A percentile compares a stretch with the other conserved stretches of the same genome.
Evolutionary conservation across 2,797 vertebrate species (phyloP).

Genomic region (Sandelia bainsii): DNA sequence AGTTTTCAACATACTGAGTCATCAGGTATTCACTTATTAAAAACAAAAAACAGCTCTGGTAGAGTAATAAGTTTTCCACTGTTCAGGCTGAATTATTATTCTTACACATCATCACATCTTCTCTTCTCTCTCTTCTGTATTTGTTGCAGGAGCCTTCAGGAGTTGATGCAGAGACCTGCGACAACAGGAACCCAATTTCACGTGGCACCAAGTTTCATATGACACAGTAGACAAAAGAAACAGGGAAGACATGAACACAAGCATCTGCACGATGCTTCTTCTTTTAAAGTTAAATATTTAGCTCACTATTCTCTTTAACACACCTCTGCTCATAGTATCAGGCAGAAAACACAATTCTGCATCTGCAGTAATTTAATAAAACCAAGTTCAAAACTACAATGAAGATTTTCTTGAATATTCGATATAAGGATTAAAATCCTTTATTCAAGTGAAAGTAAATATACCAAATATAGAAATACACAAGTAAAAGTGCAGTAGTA

Average conservation of each 20-base stretch:
- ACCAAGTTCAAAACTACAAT: too few species aligned
- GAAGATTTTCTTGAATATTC: too few species aligned
- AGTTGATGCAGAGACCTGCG: constrained; percentile 27
- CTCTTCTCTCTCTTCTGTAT: constrained; percentile 34
- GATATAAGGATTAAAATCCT: too few species aligned
- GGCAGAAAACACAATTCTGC: too few species aligned
- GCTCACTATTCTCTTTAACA: not conserved
- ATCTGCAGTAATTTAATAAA: too few species aligned
- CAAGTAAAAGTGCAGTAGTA: not conserved
- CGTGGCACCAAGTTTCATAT: constrained; percentile 6
- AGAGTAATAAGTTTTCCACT: constrained; percentile 41
- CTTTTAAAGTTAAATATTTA: not conserved
- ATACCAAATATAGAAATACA: too few species aligned
- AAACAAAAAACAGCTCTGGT: constrained; percentile 41
- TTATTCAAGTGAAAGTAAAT: too few species aligned
- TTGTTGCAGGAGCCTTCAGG: constrained; percentile 56
- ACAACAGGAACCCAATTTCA: not conserved
- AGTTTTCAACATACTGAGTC: not conserved
- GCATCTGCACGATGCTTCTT: not conserved
- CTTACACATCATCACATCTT: constrained; percentile 43
- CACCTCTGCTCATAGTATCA: too few species aligned
- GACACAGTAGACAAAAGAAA: constrained; percentile 21
- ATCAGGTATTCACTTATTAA: constrained; percentile 54
- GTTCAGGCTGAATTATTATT: constrained; percentile 29
- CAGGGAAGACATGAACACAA: not conserved